A percentile compares a stretch with the other conserved stretches of the same genome.
These are phyloP conservation scores for Phyllopteryx taeniolatus DNA, from an alignment of 2,113 vertebrate genomes.

Conservation along the genomic window DNA sequence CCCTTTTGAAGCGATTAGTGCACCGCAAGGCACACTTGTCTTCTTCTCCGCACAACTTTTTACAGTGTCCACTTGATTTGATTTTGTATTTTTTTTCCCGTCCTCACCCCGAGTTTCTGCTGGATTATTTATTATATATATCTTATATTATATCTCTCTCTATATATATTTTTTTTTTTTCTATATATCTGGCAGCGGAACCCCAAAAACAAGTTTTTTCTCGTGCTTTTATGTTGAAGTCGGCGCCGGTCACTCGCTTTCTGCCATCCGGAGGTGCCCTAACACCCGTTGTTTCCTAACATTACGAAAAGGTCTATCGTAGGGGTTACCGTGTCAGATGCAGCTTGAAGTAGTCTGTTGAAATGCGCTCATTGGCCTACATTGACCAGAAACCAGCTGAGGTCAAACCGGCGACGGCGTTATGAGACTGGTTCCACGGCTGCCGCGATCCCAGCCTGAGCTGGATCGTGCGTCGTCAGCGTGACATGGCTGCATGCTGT, in stretches of 20 bases:
- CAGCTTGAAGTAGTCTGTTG: neutral
- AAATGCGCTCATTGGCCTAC: neutral
- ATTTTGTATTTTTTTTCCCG: no score
- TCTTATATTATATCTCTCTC: no score
- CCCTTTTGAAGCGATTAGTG: no score
- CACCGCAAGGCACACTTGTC: no score
- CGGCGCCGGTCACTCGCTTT: neutral
- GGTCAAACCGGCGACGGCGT: neutral
- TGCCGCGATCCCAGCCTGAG: conserved; percentile 6
- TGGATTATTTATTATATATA: no score
- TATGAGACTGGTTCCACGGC: conserved; percentile 12
- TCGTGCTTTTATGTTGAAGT: neutral
- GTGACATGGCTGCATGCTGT: conserved; percentile 10
- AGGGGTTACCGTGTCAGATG: neutral
- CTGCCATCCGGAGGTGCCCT: neutral
- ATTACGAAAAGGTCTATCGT: neutral
- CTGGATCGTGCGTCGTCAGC: neutral
- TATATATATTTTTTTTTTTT: no score
- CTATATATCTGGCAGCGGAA: neutral
- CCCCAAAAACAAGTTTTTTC: neutral
- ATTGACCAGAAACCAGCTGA: neutral
- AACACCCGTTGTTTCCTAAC: neutral
- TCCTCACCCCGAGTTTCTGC: no score
- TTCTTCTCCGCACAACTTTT: no score
- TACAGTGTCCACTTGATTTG: no score